Evolutionary conservation across 2,113 vertebrate genomes (phyloP).

Genomic region (Eudyptes chrysolophus): DNA sequence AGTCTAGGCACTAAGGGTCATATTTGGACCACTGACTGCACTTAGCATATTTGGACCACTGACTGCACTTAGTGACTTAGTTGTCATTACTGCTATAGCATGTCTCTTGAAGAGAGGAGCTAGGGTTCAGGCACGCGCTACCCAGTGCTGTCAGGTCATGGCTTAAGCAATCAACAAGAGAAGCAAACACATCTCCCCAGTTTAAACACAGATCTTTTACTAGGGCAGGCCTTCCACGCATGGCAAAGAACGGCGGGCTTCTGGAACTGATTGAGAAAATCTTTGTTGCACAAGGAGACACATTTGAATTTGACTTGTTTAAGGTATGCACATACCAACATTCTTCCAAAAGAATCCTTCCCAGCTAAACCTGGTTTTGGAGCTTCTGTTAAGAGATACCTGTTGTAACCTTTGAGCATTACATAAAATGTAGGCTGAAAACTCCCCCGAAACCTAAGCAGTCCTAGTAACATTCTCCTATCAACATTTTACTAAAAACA

Average conservation of each 20-base stretch:
- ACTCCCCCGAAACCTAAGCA: neutral
- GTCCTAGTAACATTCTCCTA: neutral
- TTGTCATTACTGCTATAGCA: neutral
- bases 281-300: neutral
- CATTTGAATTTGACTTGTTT: neutral
- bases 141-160: neutral
- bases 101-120: neutral
- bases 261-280: neutral
- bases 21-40: neutral
- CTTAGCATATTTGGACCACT: neutral
- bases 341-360: neutral
- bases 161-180: neutral
- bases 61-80: neutral
- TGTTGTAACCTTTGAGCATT: neutral
- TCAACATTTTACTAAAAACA: neutral
- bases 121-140: neutral
- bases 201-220: neutral
- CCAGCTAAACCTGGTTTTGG: neutral
- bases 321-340: neutral
- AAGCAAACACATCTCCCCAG: neutral
- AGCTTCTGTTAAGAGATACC: neutral
- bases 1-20: neutral
- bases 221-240: neutral
- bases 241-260: neutral
- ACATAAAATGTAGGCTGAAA: neutral